These are phyloP conservation scores for Hemithea aestivaria DNA, from an alignment of 2,888 invertebrate genomes.

Conservation along the genomic window DNA sequence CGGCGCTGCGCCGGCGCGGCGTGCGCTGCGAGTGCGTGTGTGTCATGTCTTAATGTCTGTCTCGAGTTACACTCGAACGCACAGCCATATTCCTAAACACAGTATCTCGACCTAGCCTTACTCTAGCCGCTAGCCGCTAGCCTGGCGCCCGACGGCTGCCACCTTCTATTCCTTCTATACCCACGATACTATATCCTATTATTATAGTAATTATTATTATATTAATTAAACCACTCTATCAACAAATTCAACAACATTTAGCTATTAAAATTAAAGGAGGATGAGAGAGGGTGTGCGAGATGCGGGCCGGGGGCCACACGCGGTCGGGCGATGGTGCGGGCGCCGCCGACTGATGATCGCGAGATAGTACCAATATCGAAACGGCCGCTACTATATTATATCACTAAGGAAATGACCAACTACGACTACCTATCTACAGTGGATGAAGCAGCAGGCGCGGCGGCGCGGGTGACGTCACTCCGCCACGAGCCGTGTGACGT, in stretches of 20 bases:
- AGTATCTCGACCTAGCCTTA: constrained; percentile 62
- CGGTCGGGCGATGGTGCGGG: constrained; percentile 1
- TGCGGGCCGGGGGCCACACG: constrained; percentile 15
- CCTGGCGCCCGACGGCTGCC: constrained; percentile 63
- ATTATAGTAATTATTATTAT: constrained; percentile 45
- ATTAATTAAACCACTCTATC: constrained; percentile 69
- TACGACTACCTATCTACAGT: constrained; percentile 17
- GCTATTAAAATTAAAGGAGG: constrained; percentile 73
- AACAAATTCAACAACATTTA: constrained; percentile 78
- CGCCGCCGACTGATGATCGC: constrained; percentile 13
- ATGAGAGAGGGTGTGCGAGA: constrained; percentile 42
- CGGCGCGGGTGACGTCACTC: too few relatives aligned
- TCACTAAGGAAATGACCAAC: constrained; percentile 16
- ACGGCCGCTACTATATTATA: constrained; percentile 13
- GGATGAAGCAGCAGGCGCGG: constrained; percentile 6
- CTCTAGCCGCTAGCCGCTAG: constrained; percentile 53
- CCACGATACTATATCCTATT: constrained; percentile 58
- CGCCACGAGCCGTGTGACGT: too few relatives aligned
- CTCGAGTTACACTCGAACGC: constrained; percentile 64
- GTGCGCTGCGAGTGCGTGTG: too few relatives aligned
- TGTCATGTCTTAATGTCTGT: constrained; percentile 51
- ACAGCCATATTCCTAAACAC: constrained; percentile 72
- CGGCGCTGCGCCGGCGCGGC: constrained; percentile 33
- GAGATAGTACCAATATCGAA: constrained; percentile 2
- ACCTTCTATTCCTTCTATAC: constrained; percentile 47